Percentiles rank a stretch among this genome's conserved stretches.
phyloP scores from a whole-genome alignment of 30 jellyfish, hydroid and myxozoan species.

The Turritopsis rubra region DNA sequence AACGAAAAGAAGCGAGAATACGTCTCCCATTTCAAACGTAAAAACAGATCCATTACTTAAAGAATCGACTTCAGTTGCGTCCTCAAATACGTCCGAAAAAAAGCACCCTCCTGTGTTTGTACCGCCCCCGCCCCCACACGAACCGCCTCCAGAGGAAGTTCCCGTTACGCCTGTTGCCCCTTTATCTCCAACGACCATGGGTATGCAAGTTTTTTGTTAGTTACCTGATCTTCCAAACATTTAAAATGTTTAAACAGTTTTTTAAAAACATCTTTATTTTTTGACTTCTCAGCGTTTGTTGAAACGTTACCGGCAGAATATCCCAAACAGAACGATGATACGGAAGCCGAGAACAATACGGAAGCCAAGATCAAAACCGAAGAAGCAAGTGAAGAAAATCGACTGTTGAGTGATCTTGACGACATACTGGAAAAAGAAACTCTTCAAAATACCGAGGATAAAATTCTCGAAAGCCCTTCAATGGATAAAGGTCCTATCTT shows the following conservation, averaged over 20 bases:
- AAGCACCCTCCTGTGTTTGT: constrained; percentile 49
- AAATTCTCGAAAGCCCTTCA: not conserved
- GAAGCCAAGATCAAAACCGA: not conserved
- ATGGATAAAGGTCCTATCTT: constrained; percentile 21
- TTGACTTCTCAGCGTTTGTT: not conserved
- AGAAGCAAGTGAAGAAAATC: constrained; percentile 27
- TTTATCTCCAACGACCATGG: constrained; percentile 29
- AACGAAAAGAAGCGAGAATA: not conserved
- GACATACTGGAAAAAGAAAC: not conserved
- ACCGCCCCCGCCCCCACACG: constrained; percentile 75
- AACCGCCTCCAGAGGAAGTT: constrained; percentile 60
- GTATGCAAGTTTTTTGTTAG: not conserved
- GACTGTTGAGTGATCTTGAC: not conserved
- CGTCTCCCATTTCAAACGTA: not conserved
- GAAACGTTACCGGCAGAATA: not conserved
- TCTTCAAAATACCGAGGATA: not conserved
- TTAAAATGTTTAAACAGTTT: constrained; percentile 20
- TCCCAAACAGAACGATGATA: not conserved
- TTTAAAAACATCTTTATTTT: not conserved
- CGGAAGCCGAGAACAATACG: not conserved
- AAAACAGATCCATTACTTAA: not conserved
- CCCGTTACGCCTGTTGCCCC: constrained; percentile 48
- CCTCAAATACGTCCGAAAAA: constrained; percentile 8
- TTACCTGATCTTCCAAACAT: not conserved
- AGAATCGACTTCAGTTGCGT: constrained; percentile 10